phyloP scores from a whole-genome alignment of 2,888 invertebrate species.

The Macrosiphum euphorbiae region DNA sequence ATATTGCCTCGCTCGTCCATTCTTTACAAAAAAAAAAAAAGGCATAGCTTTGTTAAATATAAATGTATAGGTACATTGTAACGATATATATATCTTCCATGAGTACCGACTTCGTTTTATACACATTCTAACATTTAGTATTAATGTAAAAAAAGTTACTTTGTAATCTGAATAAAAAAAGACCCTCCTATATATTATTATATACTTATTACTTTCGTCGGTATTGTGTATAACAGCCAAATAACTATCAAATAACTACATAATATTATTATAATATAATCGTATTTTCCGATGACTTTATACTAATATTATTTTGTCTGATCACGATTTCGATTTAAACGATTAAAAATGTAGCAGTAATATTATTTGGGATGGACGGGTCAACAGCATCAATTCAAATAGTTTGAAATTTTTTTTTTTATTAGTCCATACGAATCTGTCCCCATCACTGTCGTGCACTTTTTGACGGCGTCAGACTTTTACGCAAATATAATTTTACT shows the following conservation, averaged over 20 bases:
- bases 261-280: background rate
- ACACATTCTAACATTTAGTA: background rate
- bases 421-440: background rate
- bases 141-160: background rate
- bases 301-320: background rate
- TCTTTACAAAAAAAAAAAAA: background rate
- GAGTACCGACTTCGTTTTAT: background rate
- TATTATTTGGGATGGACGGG: background rate
- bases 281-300: background rate
- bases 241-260: background rate
- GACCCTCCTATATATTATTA: background rate
- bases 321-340: background rate
- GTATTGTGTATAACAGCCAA: background rate
- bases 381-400: background rate
- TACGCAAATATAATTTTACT: background rate
- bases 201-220: background rate
- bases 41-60: background rate
- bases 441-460: background rate
- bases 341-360: background rate
- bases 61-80: background rate
- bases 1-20: background rate
- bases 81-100: background rate
- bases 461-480: background rate
- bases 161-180: background rate
- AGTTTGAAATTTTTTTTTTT: background rate